Percentiles rank a stretch among this genome's conserved stretches.
Evolutionary conservation across 2,888 invertebrate species (phyloP).

Genomic region (Galeopsomyia nigrocyanea): DNA sequence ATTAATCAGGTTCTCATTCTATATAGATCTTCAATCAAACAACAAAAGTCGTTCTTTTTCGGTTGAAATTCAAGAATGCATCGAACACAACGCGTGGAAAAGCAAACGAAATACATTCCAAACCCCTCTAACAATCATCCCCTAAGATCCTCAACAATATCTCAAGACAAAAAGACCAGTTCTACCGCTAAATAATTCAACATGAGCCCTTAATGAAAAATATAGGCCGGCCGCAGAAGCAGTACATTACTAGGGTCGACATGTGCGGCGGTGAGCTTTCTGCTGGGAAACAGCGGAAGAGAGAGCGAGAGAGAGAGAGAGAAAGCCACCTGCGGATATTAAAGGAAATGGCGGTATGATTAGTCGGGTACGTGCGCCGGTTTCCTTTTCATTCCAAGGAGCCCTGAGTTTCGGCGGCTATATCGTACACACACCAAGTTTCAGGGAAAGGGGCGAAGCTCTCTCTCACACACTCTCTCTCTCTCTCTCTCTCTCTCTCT

Average conservation of each 20-base stretch:
- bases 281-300: neutral
- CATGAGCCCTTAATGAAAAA: conserved; percentile 28
- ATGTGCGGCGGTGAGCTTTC: conserved; percentile 52
- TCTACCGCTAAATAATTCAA: conserved; percentile 19
- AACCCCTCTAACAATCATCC: neutral
- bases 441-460: too few species aligned
- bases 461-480: too few species aligned
- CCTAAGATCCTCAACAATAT: neutral
- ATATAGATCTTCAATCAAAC: too few species aligned
- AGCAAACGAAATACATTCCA: too few species aligned
- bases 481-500: too few species aligned
- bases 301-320: neutral
- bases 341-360: conserved; percentile 70
- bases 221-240: conserved; percentile 22
- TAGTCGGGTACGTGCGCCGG: conserved; percentile 67
- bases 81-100: too few species aligned
- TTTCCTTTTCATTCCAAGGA: conserved; percentile 58
- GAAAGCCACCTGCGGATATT: conserved; percentile 66
- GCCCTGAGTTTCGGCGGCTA: conserved; percentile 35
- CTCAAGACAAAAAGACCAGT: neutral
- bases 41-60: too few species aligned
- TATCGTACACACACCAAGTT: conserved; percentile 8
- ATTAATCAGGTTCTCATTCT: too few species aligned
- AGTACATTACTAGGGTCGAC: conserved; percentile 59
- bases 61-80: too few species aligned